Evolutionary conservation across 2,113 vertebrate species (phyloP), one percentile per base, ranked within the genome.

Genomic region (Pitta sordida): DNA sequence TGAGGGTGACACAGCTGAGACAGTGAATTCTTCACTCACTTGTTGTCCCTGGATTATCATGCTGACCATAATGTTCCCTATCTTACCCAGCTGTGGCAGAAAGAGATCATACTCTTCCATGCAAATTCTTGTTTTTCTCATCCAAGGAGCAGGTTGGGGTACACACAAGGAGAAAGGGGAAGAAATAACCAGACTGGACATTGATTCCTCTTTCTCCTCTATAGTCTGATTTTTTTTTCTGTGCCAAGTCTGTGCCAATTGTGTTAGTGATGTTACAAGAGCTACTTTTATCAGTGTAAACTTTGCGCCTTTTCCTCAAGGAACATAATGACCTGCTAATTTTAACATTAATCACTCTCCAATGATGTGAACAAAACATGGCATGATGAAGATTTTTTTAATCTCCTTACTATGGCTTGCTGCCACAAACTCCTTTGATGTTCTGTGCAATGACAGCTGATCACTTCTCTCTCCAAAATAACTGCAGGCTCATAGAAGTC

Each of bases 401-500:
- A 88, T 49, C 43, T 86, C 29, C 59, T 88, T 13, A 13, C 71
- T 79, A 15, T 59, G 79, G 79, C 85, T 86, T 74, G 16, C 44
- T 94, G 94, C 76, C 88, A 94, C 36, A 81, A 83, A 83, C 52
- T 81, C 13, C 32, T 84, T 71, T 74, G 86, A 86, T 4, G 3
- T 91, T 94, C 56, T 80, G 59, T 88, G 39, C 52, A 90, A 44
- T 2, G 30, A 84, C 88, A 88, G 92, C 73, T 83, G 83, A 95
- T 93, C 79, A 78, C 73, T 39, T 43, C 51, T 84, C 56, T 67
- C 43, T 88, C 34, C n/a, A 48, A 88, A 71, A 90, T 64, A 49
- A 49, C 83, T 90, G 44, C 26, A 86, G 80, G 56, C 76, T 78
- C 17, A 13, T 11, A 86, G 60, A 86, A 93, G 36, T 48, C 46